Conservation (phyloP, 2,797 vertebrate genomes). For the Eulemur albifrons region DNA sequence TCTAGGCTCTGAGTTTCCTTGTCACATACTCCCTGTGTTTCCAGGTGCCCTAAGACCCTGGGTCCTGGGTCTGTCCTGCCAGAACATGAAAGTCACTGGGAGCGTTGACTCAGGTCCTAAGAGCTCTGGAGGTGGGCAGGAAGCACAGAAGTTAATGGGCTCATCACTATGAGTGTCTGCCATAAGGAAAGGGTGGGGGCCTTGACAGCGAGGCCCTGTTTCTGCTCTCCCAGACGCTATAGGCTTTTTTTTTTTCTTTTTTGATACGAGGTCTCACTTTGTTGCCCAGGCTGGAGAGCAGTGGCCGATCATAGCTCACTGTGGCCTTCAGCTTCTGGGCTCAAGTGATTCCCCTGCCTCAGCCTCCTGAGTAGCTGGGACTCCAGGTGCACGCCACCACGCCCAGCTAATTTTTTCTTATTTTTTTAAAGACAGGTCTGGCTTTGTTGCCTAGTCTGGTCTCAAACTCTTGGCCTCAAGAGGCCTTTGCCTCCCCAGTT, state of each 20-base stretch:
- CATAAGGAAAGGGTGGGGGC: not conserved
- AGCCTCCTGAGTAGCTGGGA: no score
- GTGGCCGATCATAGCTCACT: no score
- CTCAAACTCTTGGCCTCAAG: no score
- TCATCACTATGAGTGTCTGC: not conserved
- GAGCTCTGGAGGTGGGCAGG: not conserved
- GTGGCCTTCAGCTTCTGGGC: no score
- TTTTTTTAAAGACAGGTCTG: no score
- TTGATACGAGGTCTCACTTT: no score
- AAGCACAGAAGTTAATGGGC: not conserved
- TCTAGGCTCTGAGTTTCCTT: not conserved
- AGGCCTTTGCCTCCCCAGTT: no score
- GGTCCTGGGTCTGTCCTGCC: not conserved
- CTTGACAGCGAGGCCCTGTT: not conserved
- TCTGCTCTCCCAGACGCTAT: not conserved
- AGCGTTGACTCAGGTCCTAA: not conserved
- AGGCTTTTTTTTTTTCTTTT: not conserved
- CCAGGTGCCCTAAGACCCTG: not conserved
- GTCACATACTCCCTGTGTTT: not conserved
- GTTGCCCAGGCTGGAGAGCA: no score
- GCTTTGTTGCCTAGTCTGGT: no score
- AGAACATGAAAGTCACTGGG: not conserved
- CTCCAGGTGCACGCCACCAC: no score
- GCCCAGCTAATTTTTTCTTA: no score
- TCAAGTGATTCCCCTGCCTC: no score